These are phyloP conservation scores for Phylloscopus collybita DNA, from an alignment of 2,797 vertebrate species.

Conservation along the genomic window DNA sequence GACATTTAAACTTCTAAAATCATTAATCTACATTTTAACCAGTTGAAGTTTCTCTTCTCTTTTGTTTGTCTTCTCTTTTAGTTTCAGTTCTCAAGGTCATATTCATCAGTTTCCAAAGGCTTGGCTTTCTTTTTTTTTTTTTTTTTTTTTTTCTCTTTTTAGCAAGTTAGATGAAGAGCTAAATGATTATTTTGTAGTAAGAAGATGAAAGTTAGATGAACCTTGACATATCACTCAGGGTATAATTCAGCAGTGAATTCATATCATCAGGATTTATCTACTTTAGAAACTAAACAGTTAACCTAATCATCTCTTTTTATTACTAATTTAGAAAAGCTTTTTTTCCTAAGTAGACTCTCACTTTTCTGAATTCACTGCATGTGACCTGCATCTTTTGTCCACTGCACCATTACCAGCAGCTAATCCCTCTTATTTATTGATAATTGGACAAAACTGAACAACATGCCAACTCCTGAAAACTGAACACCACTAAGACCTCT, in stretches of 20 bases:
- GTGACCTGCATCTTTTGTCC: conserved; percentile 80
- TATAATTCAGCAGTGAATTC: conserved; percentile 70
- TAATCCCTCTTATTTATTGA: conserved; percentile 84
- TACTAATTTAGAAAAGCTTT: conserved; percentile 79
- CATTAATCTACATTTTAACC: conserved; percentile 71
- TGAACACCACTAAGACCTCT: conserved; percentile 68
- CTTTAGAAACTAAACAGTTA: conserved; percentile 81
- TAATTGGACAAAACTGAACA: conserved; percentile 84
- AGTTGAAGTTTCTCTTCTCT: conserved; percentile 39
- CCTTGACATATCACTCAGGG: conserved; percentile 68
- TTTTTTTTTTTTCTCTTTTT: neutral
- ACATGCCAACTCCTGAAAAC: conserved; percentile 75
- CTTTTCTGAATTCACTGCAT: conserved; percentile 80
- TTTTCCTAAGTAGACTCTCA: conserved; percentile 72
- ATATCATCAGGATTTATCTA: conserved; percentile 72
- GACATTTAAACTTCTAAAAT: conserved; percentile 67
- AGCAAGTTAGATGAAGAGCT: conserved; percentile 60
- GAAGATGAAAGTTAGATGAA: conserved; percentile 76
- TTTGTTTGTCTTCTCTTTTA: conserved; percentile 20
- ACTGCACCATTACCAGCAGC: conserved; percentile 75
- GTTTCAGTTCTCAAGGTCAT: conserved; percentile 70
- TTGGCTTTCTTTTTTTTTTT: neutral
- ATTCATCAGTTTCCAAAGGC: conserved; percentile 51
- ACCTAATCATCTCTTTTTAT: conserved; percentile 81
- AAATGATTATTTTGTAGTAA: conserved; percentile 68